Percentiles rank a stretch among this genome's conserved stretches.
Evolutionary conservation across 2,113 vertebrate genomes (phyloP).

Genomic region (Fregata magnificens): DNA sequence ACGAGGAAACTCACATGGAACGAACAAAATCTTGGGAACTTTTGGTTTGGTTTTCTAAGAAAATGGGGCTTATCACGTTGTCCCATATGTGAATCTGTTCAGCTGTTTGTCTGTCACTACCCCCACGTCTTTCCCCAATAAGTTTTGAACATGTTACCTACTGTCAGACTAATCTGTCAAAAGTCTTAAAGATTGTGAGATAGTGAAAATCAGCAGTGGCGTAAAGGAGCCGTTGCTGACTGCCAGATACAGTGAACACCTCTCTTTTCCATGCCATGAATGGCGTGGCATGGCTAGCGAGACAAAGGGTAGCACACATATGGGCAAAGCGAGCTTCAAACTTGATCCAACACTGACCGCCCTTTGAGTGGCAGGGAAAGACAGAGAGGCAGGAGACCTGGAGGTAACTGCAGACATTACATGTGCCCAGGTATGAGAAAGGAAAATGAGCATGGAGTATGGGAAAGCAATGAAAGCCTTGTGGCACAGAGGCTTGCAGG

Average conservation of each 20-base stretch:
- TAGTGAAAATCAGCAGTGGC: background rate
- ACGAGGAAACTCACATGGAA: background rate
- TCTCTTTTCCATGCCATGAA: background rate
- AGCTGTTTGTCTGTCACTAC: background rate
- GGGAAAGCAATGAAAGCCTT: background rate
- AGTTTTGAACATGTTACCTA: background rate
- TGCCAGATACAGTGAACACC: background rate
- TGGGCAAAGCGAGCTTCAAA: background rate
- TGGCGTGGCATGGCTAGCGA: background rate
- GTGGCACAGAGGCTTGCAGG: background rate
- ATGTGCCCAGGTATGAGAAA: accelerated
- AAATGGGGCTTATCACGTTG: background rate
- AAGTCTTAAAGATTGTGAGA: background rate
- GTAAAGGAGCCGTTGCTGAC: background rate
- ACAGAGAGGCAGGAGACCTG: background rate
- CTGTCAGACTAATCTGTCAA: background rate
- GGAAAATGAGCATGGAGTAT: accelerated
- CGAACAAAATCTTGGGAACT: background rate
- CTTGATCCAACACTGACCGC: too few relatives aligned
- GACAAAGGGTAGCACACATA: background rate
- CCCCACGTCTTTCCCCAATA: background rate
- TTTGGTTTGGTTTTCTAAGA: background rate
- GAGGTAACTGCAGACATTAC: background rate
- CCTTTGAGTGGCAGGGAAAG: background rate
- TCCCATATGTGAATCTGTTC: background rate